These are phyloP conservation scores for Drosophila paramelanica DNA, from an alignment of 2,888 invertebrate genomes.

Conservation along the genomic window DNA sequence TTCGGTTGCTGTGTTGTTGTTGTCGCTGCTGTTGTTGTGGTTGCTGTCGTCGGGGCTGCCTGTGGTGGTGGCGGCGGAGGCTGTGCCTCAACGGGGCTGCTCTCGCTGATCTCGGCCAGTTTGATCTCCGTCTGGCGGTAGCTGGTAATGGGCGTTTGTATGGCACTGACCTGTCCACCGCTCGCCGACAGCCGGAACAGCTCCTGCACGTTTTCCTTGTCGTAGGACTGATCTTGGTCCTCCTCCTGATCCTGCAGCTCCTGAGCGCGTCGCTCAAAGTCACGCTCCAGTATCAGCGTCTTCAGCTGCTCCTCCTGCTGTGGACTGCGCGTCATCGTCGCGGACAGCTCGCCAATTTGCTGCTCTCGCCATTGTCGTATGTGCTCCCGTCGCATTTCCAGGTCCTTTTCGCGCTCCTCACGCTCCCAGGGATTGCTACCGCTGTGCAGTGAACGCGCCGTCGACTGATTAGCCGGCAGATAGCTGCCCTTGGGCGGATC, in stretches of 20 bases:
- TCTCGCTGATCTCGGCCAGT: slow-evolving; percentile 66
- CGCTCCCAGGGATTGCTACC: slow-evolving; percentile 95
- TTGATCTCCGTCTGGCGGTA: slow-evolving; percentile 84
- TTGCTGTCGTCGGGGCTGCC: slow-evolving; percentile 6
- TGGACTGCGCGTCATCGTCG: slow-evolving; percentile 88
- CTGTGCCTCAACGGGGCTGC: slow-evolving; percentile 56
- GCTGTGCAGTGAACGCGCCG: slow-evolving; percentile 59
- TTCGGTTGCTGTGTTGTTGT: slow-evolving; percentile 81
- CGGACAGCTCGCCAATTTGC: slow-evolving; percentile 92
- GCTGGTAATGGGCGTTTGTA: slow-evolving; percentile 85
- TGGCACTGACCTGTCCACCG: slow-evolving; percentile 83
- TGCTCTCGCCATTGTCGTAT: slow-evolving; percentile 93
- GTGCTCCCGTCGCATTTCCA: slow-evolving; percentile 90
- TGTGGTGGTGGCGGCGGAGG: neutral
- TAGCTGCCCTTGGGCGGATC: slow-evolving; percentile 91
- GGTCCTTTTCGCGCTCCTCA: slow-evolving; percentile 94
- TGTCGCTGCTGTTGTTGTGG: slow-evolving; percentile 17
- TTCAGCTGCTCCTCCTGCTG: slow-evolving; percentile 95
- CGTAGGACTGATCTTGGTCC: slow-evolving; percentile 85
- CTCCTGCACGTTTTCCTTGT: slow-evolving; percentile 86
- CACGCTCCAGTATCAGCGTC: slow-evolving; percentile 95
- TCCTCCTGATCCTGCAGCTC: slow-evolving; percentile 90
- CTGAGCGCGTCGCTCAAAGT: slow-evolving; percentile 96
- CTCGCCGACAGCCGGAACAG: slow-evolving; percentile 85
- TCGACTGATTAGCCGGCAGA: slow-evolving; percentile 85